Percentiles rank a stretch among this genome's conserved stretches.
Conservation (phyloP, 2,113 vertebrate species). For the Manacus vitellinus region DNA sequence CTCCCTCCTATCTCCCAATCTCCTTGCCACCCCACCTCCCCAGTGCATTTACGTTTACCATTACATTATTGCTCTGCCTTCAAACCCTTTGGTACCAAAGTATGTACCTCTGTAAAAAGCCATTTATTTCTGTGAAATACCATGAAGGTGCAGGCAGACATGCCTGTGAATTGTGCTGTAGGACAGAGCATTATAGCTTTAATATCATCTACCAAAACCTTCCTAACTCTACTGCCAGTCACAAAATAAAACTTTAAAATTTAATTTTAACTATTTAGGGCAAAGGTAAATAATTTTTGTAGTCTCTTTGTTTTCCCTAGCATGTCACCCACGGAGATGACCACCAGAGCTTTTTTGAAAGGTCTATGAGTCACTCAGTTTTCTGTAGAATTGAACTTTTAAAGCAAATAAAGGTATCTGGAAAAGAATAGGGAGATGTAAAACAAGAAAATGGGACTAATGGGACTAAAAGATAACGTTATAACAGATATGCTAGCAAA, state of each 20-base stretch:
- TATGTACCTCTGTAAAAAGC: neutral
- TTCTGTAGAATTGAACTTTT: neutral
- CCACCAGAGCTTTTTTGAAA: neutral
- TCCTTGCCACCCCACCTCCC: neutral
- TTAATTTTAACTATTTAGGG: neutral
- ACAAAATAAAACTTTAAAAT: neutral
- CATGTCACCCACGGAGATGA: neutral
- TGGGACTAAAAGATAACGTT: neutral
- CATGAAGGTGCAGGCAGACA: neutral
- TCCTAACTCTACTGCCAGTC: neutral
- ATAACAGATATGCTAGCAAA: neutral
- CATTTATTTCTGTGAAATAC: neutral
- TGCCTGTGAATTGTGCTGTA: neutral
- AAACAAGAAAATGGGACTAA: neutral
- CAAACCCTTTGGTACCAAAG: neutral
- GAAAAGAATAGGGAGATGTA: neutral
- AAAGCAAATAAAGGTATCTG: neutral
- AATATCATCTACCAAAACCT: neutral
- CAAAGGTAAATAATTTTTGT: neutral
- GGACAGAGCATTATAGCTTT: neutral
- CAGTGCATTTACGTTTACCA: neutral
- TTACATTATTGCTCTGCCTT: neutral
- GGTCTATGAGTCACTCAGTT: neutral
- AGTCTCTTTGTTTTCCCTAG: neutral
- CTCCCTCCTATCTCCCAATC: neutral